Evolutionary conservation across 2,797 vertebrate species (phyloP), one percentile per base, ranked within the genome.

Genomic region (Enteromius viviparus): DNA sequence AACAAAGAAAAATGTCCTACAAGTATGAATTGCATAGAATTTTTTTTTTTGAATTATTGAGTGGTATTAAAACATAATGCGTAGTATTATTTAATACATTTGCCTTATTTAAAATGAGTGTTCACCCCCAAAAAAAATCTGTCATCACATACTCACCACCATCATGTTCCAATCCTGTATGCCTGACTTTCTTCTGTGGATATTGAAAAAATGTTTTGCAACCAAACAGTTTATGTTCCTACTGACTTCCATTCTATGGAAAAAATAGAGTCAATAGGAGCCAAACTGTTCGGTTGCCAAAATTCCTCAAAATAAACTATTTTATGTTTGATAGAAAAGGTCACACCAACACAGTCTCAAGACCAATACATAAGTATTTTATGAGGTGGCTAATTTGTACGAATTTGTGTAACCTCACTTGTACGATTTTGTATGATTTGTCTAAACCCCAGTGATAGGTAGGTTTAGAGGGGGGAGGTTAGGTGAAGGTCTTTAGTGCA

Each of bases 1-100:
- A 37, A 85, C 15, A 69, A 51, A 47, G 71, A 66, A 37, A 21
- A 49, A 81, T 49, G 60, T 84, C 53, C 62, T 42, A 17, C 21
- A 37, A 40, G 32, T 62, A 68, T 89, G 79, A 75, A 62, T 84
- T 83, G 42, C 84, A 32, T 51, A 42, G 5, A 40, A 40, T n/a
- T n/a, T n/a, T n/a, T n/a, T 1, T 6, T 1, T 37, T 37, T 37
- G 34, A 37, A 2, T 34, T 53, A 34, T 21, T 34, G 70, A 51
- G 17, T 32, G 32, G 10, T 32, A 3, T 19, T 11, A n/a, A 34
- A 51, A 51, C 11, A 3, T 9, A 64, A 51, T 51, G 26, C 51
- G 23, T 3, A 29, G 5, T 21, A 19, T 71, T 29, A 17, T 71
- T 70, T 15, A 45, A 45, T 12, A 15, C 68, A 17, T 26, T 34